phyloP scores from a whole-genome alignment of 2,113 vertebrate genomes.

The Grantiella picta region DNA sequence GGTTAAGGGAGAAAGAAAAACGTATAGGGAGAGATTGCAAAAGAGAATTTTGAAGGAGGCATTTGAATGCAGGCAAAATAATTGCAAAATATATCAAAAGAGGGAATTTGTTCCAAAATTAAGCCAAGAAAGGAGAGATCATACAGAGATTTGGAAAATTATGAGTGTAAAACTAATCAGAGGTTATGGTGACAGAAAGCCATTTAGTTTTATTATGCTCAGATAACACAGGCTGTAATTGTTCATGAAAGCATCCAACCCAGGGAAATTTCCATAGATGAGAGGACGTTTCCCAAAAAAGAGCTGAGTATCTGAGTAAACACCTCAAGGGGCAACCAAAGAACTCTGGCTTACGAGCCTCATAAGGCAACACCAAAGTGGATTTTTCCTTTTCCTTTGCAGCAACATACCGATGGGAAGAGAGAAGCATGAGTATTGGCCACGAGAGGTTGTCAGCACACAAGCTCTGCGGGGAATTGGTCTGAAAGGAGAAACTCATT shows the following conservation, averaged over 20 bases:
- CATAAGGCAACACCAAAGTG: neutral
- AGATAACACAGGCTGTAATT: neutral
- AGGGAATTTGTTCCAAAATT: neutral
- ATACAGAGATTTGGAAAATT: neutral
- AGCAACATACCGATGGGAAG: neutral
- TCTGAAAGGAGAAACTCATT: neutral
- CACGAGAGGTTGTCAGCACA: neutral
- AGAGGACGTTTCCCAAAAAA: neutral
- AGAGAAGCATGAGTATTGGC: neutral
- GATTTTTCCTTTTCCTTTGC: neutral
- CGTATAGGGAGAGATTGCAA: neutral
- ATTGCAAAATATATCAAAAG: neutral
- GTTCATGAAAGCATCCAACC: neutral
- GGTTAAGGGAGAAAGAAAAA: neutral
- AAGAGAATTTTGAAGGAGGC: neutral
- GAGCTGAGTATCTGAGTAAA: neutral
- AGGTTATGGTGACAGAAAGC: neutral
- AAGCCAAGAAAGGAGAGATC: neutral
- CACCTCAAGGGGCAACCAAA: neutral
- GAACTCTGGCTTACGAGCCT: neutral
- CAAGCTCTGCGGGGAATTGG: neutral
- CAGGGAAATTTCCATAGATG: slow-evolving; percentile 26
- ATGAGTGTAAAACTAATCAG: neutral
- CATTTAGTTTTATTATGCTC: neutral
- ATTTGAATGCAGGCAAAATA: neutral